These are phyloP conservation scores for Actinernus sp. DNA, from an alignment of 92 coral and sea anemone species.

Conservation along the genomic window DNA sequence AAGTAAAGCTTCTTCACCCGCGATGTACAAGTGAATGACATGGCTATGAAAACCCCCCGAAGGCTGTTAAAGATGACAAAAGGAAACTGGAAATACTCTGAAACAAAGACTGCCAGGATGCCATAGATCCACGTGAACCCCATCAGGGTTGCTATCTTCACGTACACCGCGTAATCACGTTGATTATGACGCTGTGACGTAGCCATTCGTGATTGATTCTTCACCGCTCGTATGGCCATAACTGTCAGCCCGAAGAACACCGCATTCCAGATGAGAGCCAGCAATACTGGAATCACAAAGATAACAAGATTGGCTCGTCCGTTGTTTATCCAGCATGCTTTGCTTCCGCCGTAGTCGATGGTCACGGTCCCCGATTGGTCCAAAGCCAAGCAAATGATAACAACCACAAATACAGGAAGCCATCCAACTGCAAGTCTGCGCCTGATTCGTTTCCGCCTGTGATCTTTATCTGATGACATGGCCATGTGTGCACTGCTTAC, in stretches of 20 bases:
- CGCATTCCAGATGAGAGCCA: constrained; percentile 33
- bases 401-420: constrained; percentile 60
- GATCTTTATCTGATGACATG: constrained; percentile 3
- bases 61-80: constrained; percentile 34
- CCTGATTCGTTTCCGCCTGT: constrained; percentile 1
- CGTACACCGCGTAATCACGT: constrained; percentile 28
- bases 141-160: constrained; percentile 68
- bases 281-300: constrained; percentile 53
- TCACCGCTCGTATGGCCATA: constrained; percentile 23
- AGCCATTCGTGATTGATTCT: constrained; percentile 27
- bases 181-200: constrained; percentile 2
- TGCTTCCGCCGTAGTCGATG: constrained; percentile 57
- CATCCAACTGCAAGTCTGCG: constrained; percentile 37
- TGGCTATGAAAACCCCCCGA: constrained; percentile 48
- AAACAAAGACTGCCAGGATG: constrained; percentile 20
- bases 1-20: constrained; percentile 34
- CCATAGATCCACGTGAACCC: constrained; percentile 78
- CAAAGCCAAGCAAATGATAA: constrained; percentile 48
- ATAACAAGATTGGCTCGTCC: constrained; percentile 21
- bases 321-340: constrained; percentile 73
- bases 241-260: constrained; percentile 64
- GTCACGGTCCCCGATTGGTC: constrained; percentile 53
- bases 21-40: constrained; percentile 44
- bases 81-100: constrained; percentile 40
- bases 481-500: constrained; percentile 1